Evolutionary conservation across 2,797 vertebrate species (phyloP).

Genomic region (Sebastes kiyomatsui): DNA sequence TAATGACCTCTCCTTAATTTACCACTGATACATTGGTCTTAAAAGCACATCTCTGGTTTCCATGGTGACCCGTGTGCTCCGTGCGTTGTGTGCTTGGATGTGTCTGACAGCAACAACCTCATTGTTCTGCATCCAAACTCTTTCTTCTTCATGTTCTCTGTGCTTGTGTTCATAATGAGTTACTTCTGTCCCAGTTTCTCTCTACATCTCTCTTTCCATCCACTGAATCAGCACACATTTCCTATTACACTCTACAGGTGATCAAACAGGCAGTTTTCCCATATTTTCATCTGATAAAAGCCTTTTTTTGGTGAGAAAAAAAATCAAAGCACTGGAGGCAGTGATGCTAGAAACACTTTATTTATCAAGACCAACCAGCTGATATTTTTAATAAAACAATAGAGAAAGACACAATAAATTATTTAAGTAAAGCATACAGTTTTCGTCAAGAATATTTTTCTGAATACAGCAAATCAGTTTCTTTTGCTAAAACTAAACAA

Average conservation of each 20-base stretch:
- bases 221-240: not conserved
- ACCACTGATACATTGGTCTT: not conserved
- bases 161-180: not conserved
- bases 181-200: not conserved
- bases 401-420: conserved; percentile 76
- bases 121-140: not conserved
- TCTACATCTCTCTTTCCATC: not conserved
- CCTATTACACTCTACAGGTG: not conserved
- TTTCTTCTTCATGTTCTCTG: not conserved
- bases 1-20: conserved; percentile 7
- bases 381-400: conserved; percentile 69
- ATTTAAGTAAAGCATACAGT: conserved; percentile 63
- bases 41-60: conserved; percentile 16
- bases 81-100: not conserved
- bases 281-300: not conserved
- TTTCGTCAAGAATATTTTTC: conserved; percentile 55
- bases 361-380: conserved; percentile 71
- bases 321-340: conserved; percentile 22
- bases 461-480: conserved; percentile 42
- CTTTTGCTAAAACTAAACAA: conserved; percentile 31
- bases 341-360: conserved; percentile 72
- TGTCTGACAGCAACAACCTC: not conserved
- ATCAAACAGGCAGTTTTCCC: conserved; percentile 1
- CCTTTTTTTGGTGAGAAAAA: conserved; percentile 12
- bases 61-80: not conserved